These are phyloP conservation scores for Gallinago undulata DNA, from an alignment of 2,113 vertebrate species.

Conservation along the genomic window DNA sequence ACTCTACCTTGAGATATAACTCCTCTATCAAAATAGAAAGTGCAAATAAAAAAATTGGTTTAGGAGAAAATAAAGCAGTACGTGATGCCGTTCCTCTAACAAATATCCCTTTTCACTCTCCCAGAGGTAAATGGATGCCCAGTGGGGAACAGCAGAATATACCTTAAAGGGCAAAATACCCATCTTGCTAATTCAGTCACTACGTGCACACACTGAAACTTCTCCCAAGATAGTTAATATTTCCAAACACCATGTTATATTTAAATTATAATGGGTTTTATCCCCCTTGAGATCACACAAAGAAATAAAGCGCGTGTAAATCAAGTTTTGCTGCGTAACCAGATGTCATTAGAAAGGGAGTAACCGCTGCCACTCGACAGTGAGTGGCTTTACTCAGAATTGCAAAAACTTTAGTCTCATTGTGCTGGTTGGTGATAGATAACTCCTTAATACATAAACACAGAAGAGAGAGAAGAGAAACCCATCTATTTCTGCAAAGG, in stretches of 20 bases:
- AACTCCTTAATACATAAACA: neutral
- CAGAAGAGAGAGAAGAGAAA: neutral
- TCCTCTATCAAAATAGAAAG: conserved; percentile 29
- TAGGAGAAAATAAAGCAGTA: neutral
- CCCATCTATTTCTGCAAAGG: neutral
- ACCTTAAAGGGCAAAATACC: neutral
- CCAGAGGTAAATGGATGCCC: neutral
- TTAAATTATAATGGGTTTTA: neutral
- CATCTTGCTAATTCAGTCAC: neutral
- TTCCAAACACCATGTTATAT: neutral
- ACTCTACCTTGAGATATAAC: conserved; percentile 43
- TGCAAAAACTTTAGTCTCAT: neutral
- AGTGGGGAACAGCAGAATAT: neutral
- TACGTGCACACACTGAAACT: neutral
- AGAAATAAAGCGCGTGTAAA: neutral
- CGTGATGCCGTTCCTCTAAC: neutral
- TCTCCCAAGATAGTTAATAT: neutral
- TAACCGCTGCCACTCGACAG: neutral
- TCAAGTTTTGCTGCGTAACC: neutral
- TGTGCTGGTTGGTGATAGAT: neutral
- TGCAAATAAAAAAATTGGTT: conserved; percentile 55
- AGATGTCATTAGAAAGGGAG: neutral
- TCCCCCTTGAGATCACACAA: neutral
- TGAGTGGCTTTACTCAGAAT: neutral
- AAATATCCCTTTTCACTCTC: neutral